Conservation (phyloP, 2,888 invertebrate species). For the Watsonalla binaria region DNA sequence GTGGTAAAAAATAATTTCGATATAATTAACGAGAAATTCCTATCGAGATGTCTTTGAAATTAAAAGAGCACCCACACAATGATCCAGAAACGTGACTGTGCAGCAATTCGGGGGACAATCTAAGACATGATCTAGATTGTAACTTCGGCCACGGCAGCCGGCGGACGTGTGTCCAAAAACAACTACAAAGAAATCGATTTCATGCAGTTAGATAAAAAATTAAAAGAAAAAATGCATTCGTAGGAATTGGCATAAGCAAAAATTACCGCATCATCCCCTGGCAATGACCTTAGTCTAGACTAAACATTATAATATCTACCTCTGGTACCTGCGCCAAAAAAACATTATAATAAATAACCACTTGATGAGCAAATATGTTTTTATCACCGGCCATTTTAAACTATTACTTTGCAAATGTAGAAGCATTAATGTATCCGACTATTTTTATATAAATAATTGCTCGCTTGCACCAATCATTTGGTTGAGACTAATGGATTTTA, state of each 20-base stretch:
- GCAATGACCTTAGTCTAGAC: conserved; percentile 70
- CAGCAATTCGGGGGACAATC: conserved; percentile 66
- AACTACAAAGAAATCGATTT: conserved; percentile 68
- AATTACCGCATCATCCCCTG: conserved; percentile 72
- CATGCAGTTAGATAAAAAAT: conserved; percentile 54
- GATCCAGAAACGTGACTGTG: conserved; percentile 63
- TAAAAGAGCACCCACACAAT: conserved; percentile 61
- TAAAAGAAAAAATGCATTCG: conserved; percentile 56
- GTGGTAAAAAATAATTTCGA: conserved; percentile 48
- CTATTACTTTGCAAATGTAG: conserved; percentile 52
- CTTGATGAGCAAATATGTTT: conserved; percentile 62
- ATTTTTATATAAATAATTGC: conserved; percentile 51
- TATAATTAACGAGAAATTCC: conserved; percentile 66
- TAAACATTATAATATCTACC: conserved; percentile 34
- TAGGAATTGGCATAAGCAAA: conserved; percentile 46
- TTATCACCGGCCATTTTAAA: conserved; percentile 48
- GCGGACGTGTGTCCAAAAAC: conserved; percentile 59
- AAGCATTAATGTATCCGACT: conserved; percentile 42
- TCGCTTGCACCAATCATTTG: conserved; percentile 42
- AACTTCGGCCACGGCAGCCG: conserved; percentile 62
- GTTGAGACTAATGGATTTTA: conserved; percentile 50
- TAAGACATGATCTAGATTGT: conserved; percentile 72
- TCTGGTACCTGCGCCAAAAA: conserved; percentile 42
- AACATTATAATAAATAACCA: conserved; percentile 51
- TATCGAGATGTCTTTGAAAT: conserved; percentile 58